Evolutionary conservation across 2,797 vertebrate genomes (phyloP).

Genomic region (Otolemur crassicaudatus): DNA sequence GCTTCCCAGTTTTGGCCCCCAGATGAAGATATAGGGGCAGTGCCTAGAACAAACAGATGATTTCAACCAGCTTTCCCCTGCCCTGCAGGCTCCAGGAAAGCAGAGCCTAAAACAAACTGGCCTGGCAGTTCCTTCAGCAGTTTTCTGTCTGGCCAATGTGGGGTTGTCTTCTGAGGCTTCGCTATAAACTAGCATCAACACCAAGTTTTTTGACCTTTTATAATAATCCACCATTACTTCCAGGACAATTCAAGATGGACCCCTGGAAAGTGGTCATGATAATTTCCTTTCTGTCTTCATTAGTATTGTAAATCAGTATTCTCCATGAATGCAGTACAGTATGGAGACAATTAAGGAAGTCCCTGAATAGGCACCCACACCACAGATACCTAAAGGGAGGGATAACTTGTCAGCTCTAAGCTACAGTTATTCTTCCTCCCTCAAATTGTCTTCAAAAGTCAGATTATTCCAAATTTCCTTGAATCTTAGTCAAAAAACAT

Average conservation of each 20-base stretch:
- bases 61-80: not conserved
- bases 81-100: not conserved
- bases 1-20: not conserved
- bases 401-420: not conserved
- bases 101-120: not conserved
- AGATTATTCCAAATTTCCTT: conserved; percentile 11
- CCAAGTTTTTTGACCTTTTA: not conserved
- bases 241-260: not conserved
- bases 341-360: not conserved
- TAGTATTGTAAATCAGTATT: not conserved
- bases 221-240: not conserved
- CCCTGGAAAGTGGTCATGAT: not conserved
- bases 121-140: not conserved
- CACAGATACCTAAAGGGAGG: not conserved
- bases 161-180: not conserved
- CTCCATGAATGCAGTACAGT: not conserved
- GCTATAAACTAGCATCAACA: not conserved
- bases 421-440: not conserved
- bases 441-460: not conserved
- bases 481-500: not conserved
- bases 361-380: not conserved
- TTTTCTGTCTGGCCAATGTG: not conserved
- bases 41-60: conserved; percentile 60
- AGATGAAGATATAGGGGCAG: not conserved
- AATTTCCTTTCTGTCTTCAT: conserved; percentile 11